Evolutionary conservation across 2,113 vertebrate species (phyloP), one percentile per base, ranked within the genome.

Genomic region (Malurus alboscapulatus): DNA sequence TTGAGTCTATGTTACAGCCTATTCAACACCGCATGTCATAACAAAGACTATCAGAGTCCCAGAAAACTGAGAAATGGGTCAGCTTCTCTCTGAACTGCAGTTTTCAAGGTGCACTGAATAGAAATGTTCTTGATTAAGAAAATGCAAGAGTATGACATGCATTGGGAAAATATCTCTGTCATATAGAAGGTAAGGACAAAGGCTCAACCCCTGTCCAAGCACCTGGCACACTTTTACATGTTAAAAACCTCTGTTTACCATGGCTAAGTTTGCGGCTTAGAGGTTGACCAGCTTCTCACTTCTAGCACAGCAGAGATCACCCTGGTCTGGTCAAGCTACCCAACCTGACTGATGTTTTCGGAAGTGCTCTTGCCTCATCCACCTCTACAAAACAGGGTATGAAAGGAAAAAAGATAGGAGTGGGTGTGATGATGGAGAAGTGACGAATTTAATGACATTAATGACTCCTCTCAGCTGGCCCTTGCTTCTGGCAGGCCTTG

Each of bases 371-470:
- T 75, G 79, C 19, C 7, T 79, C 9, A 42, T 57, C 14, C 0
- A 0, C 17, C 73, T 53, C 30, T 45, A 7, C 55, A 77, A 75
- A 68, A 40, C 2, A 5, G 2, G 20, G 12, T 5, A 30, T 2
- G 2, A 61, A 74, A 68, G 22, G 10, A 27, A 34, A 53, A 47
- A 32, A 27, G 4, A 53, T 0, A 26, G 44, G 63, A 92, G 72
- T 0, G 0, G 29, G 40, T 80, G 14, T n/a, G 24, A 86, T 25
- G 29, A 54, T 6, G 7, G 16, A 92, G 12, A 24, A 69, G n/a
- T 30, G 36, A 65, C 0, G 0, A 83, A 79, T 65, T 19, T 80
- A 53, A 44, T 18, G 1, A 38, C 21, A 66, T 9, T 4, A 2
- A 2, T 36, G 54, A 73, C 14, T 57, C n/a, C 13, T 36, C 34